phyloP scores from a whole-genome alignment of 2,888 invertebrate species.

The Gymnocheta viridis region DNA sequence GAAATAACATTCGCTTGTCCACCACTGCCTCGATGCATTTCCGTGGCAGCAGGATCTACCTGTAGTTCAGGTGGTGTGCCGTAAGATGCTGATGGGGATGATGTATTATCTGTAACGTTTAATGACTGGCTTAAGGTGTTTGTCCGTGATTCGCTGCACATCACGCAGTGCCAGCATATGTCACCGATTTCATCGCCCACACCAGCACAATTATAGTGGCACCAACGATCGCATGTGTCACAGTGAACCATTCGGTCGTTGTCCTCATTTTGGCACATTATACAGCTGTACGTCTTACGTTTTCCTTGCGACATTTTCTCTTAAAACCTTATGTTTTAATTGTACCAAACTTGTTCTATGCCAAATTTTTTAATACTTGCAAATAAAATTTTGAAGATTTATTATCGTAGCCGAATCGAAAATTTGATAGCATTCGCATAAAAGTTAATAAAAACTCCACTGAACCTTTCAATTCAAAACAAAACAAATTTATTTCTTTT shows the following conservation, averaged over 20 bases:
- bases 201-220: conserved; percentile 30
- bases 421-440: too few relatives aligned
- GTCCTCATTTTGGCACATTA: conserved; percentile 1
- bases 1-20: not conserved
- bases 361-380: too few relatives aligned
- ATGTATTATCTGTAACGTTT: not conserved
- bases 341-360: too few relatives aligned
- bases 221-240: conserved; percentile 30
- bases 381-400: too few relatives aligned
- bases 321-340: too few relatives aligned
- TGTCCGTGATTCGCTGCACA: not conserved
- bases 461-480: too few relatives aligned
- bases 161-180: conserved; percentile 24
- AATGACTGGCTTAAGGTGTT: not conserved
- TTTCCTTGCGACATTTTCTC: not conserved
- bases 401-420: too few relatives aligned
- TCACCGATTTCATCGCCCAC: conserved; percentile 27
- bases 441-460: too few relatives aligned
- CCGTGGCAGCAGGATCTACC: not conserved
- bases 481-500: too few relatives aligned
- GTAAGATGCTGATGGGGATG: not conserved
- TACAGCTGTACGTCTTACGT: conserved; percentile 1
- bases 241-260: conserved; percentile 48
- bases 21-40: conserved; percentile 1
- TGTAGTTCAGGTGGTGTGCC: conserved; percentile 12